phyloP scores from a whole-genome alignment of 2,888 invertebrate species.

The Bombyx huttoni region DNA sequence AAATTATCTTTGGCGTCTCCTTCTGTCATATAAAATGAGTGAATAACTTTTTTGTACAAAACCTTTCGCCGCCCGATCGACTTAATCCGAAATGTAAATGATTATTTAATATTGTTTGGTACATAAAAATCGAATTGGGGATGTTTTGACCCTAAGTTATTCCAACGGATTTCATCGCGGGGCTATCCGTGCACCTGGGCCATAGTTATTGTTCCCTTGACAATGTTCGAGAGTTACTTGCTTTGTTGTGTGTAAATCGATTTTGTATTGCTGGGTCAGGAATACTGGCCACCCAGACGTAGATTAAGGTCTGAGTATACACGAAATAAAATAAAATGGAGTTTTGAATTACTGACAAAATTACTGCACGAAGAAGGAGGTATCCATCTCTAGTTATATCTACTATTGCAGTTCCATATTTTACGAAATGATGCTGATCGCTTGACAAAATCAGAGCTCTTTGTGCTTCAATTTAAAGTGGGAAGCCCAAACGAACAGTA shows the following conservation, averaged over 20 bases:
- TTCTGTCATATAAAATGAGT: no score
- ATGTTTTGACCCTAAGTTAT: slow-evolving; percentile 1
- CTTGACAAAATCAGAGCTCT: no score
- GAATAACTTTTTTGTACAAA: neutral
- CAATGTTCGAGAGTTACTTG: neutral
- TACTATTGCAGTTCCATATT: no score
- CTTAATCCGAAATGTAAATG: neutral
- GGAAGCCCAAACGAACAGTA: no score
- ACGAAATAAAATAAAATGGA: no score
- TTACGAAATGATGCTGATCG: no score
- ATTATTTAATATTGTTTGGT: neutral
- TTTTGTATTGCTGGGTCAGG: neutral
- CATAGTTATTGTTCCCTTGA: slow-evolving; percentile 2
- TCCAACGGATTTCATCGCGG: slow-evolving; percentile 7
- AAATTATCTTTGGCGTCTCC: no score
- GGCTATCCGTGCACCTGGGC: slow-evolving; percentile 8
- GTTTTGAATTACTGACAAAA: no score
- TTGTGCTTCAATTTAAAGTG: no score
- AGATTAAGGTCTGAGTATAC: neutral
- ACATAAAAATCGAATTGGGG: slow-evolving; percentile 1
- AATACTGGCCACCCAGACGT: neutral
- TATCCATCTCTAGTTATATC: no score
- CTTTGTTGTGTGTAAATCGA: neutral
- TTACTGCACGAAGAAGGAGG: no score
- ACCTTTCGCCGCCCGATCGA: no score